These are phyloP conservation scores for Drosophila lacteicornis DNA, from an alignment of 1,140 invertebrate species.

Conservation along the genomic window DNA sequence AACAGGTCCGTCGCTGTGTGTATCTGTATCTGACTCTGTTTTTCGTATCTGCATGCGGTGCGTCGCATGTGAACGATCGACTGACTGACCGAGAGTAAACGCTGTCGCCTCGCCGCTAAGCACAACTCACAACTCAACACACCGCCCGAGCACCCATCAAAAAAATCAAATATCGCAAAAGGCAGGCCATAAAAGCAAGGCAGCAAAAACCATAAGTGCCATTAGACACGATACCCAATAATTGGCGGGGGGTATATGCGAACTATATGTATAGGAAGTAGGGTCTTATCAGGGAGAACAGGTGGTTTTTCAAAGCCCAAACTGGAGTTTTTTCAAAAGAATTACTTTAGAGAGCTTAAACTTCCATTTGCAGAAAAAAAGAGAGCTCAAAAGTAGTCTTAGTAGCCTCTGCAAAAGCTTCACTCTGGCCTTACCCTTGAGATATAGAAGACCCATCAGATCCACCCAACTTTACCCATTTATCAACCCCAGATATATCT, in stretches of 20 bases:
- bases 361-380: too few species aligned
- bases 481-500: slow-evolving; percentile 3
- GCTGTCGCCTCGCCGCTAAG: slow-evolving; percentile 32
- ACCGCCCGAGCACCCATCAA: slow-evolving; percentile 53
- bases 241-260: slow-evolving; percentile 25
- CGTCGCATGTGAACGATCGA: slow-evolving; percentile 44
- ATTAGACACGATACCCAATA: slow-evolving; percentile 45
- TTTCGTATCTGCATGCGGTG: slow-evolving; percentile 51
- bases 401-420: background rate
- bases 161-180: slow-evolving; percentile 71
- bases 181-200: slow-evolving; percentile 61
- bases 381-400: background rate
- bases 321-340: background rate
- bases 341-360: background rate
- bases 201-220: slow-evolving; percentile 40
- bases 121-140: slow-evolving; percentile 12
- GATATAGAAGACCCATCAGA: background rate
- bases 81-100: slow-evolving; percentile 53
- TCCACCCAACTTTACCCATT: background rate
- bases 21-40: slow-evolving; percentile 26
- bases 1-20: background rate
- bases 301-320: background rate
- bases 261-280: slow-evolving; percentile 19
- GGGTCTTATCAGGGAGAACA: background rate
- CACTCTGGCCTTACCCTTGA: background rate